A percentile compares a stretch with the other conserved stretches of the same genome.
Evolutionary conservation across 2,888 invertebrate species (phyloP).

Genomic region (Tineola bisselliella): DNA sequence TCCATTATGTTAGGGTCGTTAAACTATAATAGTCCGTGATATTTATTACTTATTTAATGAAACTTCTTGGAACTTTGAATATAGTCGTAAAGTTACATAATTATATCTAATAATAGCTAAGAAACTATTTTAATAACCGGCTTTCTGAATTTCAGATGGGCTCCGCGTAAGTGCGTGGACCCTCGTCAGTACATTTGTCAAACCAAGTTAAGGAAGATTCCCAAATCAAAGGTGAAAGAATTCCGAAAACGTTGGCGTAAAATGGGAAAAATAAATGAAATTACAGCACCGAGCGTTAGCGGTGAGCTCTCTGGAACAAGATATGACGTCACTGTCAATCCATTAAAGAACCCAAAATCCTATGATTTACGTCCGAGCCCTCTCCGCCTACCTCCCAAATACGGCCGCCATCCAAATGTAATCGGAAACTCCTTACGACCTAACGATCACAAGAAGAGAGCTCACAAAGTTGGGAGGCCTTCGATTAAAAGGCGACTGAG

Average conservation of each 20-base stretch:
- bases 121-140: not conserved
- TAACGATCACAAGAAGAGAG: conserved; percentile 41
- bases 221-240: conserved; percentile 55
- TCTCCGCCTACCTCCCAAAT: conserved; percentile 23
- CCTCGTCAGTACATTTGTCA: conserved; percentile 77
- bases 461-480: conserved; percentile 19
- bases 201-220: conserved; percentile 63
- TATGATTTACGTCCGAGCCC: conserved; percentile 41
- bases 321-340: conserved; percentile 46
- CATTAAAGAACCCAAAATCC: conserved; percentile 41
- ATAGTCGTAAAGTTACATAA: not conserved
- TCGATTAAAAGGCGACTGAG: conserved; percentile 37
- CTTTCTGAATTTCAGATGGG: conserved; percentile 66
- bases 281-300: conserved; percentile 52
- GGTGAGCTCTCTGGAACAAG: conserved; percentile 42
- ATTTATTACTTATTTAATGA: conserved; percentile 10
- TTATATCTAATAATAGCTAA: not conserved
- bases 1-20: conserved; percentile 20
- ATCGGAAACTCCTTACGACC: conserved; percentile 28
- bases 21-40: conserved; percentile 14
- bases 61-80: conserved; percentile 7
- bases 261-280: conserved; percentile 65
- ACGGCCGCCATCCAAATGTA: conserved; percentile 21
- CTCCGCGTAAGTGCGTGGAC: conserved; percentile 71
- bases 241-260: conserved; percentile 55